Conservation (phyloP, 2,797 vertebrate genomes). For the Gymnopithys bicolor region DNA sequence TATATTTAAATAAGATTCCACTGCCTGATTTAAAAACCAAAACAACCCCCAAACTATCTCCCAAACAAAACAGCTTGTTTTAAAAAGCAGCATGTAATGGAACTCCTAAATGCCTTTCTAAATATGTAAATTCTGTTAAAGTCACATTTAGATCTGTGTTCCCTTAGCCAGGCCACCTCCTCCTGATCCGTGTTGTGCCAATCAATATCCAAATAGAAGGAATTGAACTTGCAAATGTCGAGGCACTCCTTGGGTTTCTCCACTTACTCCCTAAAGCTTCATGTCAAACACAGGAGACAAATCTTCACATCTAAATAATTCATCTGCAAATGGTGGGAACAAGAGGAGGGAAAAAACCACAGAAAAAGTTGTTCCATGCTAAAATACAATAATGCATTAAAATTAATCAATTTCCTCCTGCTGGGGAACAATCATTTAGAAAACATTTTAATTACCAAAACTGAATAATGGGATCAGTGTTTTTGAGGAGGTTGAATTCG, state of each 20-base stretch:
- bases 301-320: slow-evolving; percentile 58
- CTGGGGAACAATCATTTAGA: slow-evolving; percentile 54
- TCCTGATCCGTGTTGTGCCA: not conserved
- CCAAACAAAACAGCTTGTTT: not conserved
- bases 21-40: not conserved
- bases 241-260: slow-evolving; percentile 24
- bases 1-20: not conserved
- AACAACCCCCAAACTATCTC: not conserved
- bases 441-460: slow-evolving; percentile 60
- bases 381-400: slow-evolving; percentile 61
- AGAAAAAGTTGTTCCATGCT: slow-evolving; percentile 4
- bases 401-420: slow-evolving; percentile 57
- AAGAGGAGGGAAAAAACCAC: not conserved
- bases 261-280: slow-evolving; percentile 9
- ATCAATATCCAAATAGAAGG: slow-evolving; percentile 11
- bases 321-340: slow-evolving; percentile 29
- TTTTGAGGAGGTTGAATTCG: slow-evolving; percentile 30
- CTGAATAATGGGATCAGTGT: slow-evolving; percentile 48
- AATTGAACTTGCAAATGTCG: slow-evolving; percentile 5
- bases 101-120: not conserved
- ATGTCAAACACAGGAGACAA: slow-evolving; percentile 20
- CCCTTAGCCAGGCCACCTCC: not conserved
- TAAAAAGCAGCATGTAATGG: not conserved
- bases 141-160: not conserved
- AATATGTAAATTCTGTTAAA: not conserved